Conservation (phyloP, 2,888 invertebrate species). For the Junonia oenone region DNA sequence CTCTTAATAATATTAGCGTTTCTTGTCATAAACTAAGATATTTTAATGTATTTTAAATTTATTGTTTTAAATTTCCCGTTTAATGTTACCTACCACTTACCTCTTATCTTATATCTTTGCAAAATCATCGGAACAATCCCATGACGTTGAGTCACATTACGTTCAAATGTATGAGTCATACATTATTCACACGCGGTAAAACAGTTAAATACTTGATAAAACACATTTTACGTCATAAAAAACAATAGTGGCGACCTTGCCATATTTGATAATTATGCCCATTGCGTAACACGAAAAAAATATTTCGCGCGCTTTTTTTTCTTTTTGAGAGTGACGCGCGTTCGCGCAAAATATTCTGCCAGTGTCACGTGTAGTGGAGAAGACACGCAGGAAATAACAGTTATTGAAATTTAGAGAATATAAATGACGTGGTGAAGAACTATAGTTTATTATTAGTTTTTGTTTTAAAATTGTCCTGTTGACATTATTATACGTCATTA, state of each 20-base stretch:
- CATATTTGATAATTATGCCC: neutral
- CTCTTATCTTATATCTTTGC: neutral
- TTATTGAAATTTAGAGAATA: too few species aligned
- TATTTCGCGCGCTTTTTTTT: conserved; percentile 1
- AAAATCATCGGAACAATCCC: conserved; percentile 18
- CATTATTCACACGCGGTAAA: conserved; percentile 41
- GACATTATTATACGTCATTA: too few species aligned
- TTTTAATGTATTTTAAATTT: neutral
- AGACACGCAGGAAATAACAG: too few species aligned
- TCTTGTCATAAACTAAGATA: too few species aligned
- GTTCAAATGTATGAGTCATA: conserved; percentile 40
- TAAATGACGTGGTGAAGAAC: too few species aligned
- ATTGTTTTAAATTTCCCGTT: neutral
- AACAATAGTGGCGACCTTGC: conserved; percentile 7
- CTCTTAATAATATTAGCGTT: too few species aligned
- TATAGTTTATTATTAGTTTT: too few species aligned
- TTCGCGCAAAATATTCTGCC: too few species aligned
- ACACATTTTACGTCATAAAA: conserved; percentile 33
- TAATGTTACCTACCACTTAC: too few species aligned
- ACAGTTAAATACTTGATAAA: conserved; percentile 48
- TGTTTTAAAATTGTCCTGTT: too few species aligned
- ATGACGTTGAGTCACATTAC: conserved; percentile 28
- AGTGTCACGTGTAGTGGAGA: too few species aligned
- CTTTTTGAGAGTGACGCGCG: too few species aligned
- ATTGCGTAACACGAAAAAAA: conserved; percentile 6